A percentile compares a stretch with the other conserved stretches of the same genome.
Evolutionary conservation across 2,888 invertebrate species (phyloP).

Genomic region (Melanargia galathea): DNA sequence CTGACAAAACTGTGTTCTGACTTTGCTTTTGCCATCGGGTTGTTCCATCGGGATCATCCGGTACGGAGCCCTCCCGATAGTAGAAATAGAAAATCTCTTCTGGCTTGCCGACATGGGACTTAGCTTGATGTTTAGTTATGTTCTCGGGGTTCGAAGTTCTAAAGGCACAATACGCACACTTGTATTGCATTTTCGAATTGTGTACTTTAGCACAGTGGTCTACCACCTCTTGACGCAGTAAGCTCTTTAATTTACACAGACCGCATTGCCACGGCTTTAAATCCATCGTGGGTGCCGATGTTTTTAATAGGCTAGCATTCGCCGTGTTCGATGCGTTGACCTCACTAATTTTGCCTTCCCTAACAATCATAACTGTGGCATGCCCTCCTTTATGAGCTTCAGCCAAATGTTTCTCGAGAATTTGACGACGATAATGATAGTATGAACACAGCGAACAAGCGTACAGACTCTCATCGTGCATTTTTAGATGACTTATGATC

Average conservation of each 20-base stretch:
- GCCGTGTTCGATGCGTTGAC: constrained; percentile 50
- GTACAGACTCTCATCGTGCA: constrained; percentile 88
- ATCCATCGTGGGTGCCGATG: constrained; percentile 68
- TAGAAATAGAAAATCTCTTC: constrained; percentile 78
- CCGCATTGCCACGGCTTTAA: constrained; percentile 87
- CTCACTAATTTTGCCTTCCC: constrained; percentile 46
- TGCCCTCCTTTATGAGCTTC: constrained; percentile 83
- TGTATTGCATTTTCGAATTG: constrained; percentile 85
- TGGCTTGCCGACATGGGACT: constrained; percentile 77
- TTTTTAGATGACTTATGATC: constrained; percentile 87
- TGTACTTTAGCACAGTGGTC: constrained; percentile 84
- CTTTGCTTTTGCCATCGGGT: constrained; percentile 66
- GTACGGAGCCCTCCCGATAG: constrained; percentile 70
- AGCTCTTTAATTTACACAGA: constrained; percentile 84
- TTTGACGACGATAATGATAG: constrained; percentile 83
- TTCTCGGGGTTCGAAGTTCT: constrained; percentile 76
- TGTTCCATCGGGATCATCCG: constrained; percentile 59
- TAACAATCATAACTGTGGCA: constrained; percentile 58
- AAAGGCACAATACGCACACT: constrained; percentile 86
- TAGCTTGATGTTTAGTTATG: constrained; percentile 83
- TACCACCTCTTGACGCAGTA: constrained; percentile 82
- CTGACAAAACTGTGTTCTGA: constrained; percentile 45
- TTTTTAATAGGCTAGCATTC: constrained; percentile 26
- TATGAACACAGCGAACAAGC: constrained; percentile 87
- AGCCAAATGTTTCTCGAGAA: constrained; percentile 85